Percentiles rank a stretch among this genome's conserved stretches.
Evolutionary conservation across 2,797 vertebrate genomes (phyloP).

Genomic region (Paramormyrops hopkinsi): DNA sequence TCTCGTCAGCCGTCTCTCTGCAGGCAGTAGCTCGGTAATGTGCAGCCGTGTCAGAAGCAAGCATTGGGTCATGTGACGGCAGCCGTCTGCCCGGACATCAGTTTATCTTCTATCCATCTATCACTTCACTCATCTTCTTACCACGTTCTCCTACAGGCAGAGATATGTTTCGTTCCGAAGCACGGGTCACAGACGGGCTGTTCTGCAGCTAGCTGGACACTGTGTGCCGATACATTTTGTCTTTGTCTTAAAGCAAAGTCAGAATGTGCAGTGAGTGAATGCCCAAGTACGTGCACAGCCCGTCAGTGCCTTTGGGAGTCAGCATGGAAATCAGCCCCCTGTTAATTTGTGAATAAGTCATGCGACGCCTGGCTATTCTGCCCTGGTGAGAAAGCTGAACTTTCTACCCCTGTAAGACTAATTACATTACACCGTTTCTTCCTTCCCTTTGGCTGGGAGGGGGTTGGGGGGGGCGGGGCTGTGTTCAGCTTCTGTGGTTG

Average conservation of each 20-base stretch:
- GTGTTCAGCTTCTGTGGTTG: neutral
- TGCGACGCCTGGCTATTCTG: neutral
- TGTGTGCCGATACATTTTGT: neutral
- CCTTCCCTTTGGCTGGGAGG: neutral
- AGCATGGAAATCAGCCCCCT: neutral
- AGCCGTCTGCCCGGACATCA: neutral
- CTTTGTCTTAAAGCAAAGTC: neutral
- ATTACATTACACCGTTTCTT: constrained; percentile 10
- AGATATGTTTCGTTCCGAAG: neutral
- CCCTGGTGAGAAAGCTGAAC: constrained; percentile 13
- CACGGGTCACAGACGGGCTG: neutral
- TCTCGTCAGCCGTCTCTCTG: neutral
- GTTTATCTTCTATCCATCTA: neutral
- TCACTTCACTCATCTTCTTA: neutral
- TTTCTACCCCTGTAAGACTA: constrained; percentile 10
- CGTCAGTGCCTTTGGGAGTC: neutral
- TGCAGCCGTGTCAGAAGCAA: neutral
- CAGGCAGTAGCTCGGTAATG: neutral
- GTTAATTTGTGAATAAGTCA: constrained; percentile 9
- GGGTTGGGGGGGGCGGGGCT: neutral
- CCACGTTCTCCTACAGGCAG: neutral
- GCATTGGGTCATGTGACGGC: neutral
- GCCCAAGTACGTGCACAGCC: neutral
- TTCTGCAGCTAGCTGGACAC: neutral
- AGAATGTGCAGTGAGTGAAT: neutral